Conservation (phyloP, 2,888 invertebrate species). For the Erannis defoliaria region DNA sequence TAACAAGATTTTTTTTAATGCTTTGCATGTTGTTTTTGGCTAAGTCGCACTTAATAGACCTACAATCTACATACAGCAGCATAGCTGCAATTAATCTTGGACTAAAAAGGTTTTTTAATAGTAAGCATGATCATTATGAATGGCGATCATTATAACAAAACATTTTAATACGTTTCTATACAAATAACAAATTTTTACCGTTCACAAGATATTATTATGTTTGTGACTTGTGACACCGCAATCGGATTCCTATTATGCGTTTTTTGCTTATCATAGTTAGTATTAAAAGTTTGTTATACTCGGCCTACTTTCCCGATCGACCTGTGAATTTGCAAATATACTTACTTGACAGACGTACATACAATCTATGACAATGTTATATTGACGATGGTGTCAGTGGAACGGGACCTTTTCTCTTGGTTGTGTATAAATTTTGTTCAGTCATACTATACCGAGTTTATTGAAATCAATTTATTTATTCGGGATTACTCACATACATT, state of each 20-base stretch:
- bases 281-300: slow-evolving; percentile 31
- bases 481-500: too few species aligned
- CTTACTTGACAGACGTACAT: slow-evolving; percentile 21
- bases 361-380: slow-evolving; percentile 34
- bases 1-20: too few species aligned
- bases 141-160: not conserved
- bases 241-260: slow-evolving; percentile 29
- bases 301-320: slow-evolving; percentile 36
- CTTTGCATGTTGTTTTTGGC: too few species aligned
- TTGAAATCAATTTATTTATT: not conserved
- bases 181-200: slow-evolving; percentile 3
- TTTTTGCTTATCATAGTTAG: slow-evolving; percentile 27
- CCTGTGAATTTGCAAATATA: slow-evolving; percentile 34
- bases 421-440: slow-evolving; percentile 30
- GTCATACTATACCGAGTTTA: slow-evolving; percentile 12
- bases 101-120: too few species aligned
- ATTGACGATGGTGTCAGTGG: slow-evolving; percentile 37
- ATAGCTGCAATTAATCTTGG: too few species aligned
- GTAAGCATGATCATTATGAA: not conserved
- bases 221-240: slow-evolving; percentile 2
- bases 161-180: slow-evolving; percentile 4
- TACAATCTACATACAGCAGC: too few species aligned
- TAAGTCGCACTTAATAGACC: too few species aligned
- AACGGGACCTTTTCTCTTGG: slow-evolving; percentile 38
- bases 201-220: not conserved